Conservation (phyloP, 2,797 vertebrate species). For the Oreortyx pictus region DNA sequence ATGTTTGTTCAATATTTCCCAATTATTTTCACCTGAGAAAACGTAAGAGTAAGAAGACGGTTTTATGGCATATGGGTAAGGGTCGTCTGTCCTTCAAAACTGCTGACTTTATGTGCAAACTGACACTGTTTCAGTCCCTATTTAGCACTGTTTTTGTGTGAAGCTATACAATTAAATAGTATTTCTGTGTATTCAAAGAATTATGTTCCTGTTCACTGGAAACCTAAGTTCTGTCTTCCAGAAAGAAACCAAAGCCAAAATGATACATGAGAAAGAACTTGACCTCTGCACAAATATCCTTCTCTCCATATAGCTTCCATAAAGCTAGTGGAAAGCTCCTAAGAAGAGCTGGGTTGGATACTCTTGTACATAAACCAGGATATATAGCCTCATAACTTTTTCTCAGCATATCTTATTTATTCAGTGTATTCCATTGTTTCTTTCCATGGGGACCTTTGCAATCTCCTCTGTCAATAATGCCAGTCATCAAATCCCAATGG, state of each 20-base stretch:
- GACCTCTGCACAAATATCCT: slow-evolving; percentile 34
- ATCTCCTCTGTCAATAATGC: slow-evolving; percentile 55
- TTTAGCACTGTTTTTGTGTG: neutral
- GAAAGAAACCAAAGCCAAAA: neutral
- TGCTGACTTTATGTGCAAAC: neutral
- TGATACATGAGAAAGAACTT: slow-evolving; percentile 15
- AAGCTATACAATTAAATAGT: neutral
- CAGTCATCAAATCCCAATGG: slow-evolving; percentile 46
- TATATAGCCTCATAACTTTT: slow-evolving; percentile 60
- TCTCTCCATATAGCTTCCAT: slow-evolving; percentile 11
- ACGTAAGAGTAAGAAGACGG: neutral
- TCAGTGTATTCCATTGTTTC: slow-evolving; percentile 31
- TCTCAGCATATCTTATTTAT: slow-evolving; percentile 55
- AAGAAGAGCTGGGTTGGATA: neutral
- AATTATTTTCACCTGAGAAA: neutral
- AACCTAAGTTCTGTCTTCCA: neutral
- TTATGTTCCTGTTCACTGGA: neutral
- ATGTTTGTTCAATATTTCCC: neutral
- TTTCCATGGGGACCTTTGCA: slow-evolving; percentile 11
- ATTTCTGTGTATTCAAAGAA: neutral
- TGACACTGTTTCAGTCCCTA: neutral
- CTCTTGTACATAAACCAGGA: slow-evolving; percentile 44
- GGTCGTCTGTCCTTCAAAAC: neutral
- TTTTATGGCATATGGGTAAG: neutral
- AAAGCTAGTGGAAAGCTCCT: slow-evolving; percentile 20